These are phyloP conservation scores for Pachyuromys duprasi DNA, from an alignment of 2,797 vertebrate species.

Conservation along the genomic window DNA sequence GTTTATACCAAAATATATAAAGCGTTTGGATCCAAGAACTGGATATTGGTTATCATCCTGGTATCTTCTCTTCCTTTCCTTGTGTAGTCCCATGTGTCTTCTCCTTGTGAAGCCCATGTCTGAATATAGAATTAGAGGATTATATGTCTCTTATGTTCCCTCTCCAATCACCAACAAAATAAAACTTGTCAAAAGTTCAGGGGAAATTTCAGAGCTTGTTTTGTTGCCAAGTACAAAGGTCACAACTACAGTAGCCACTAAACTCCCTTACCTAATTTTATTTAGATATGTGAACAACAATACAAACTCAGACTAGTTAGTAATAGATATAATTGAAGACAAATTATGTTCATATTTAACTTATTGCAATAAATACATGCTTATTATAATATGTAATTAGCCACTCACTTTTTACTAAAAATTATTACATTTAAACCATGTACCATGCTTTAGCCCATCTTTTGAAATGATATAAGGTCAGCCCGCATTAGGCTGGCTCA, in stretches of 20 bases:
- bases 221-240: not conserved
- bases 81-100: not conserved
- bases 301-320: not conserved
- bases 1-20: not conserved
- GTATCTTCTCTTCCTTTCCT: not conserved
- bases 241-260: not conserved
- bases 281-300: not conserved
- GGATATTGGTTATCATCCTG: not conserved
- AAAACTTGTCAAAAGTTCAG: not conserved
- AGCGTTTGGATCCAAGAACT: not conserved
- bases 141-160: not conserved
- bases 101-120: not conserved
- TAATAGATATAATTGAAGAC: not conserved
- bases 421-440: not conserved
- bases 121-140: not conserved
- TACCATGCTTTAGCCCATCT: not conserved
- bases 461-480: not conserved
- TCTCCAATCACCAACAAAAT: not conserved
- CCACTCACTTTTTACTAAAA: conserved; percentile 22
- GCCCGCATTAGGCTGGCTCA: not conserved
- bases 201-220: not conserved
- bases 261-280: not conserved
- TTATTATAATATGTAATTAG: not conserved
- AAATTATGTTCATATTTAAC: not conserved
- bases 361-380: not conserved